These are phyloP conservation scores for Cephonodes hylas DNA, from an alignment of 2,888 invertebrate genomes.

Conservation along the genomic window DNA sequence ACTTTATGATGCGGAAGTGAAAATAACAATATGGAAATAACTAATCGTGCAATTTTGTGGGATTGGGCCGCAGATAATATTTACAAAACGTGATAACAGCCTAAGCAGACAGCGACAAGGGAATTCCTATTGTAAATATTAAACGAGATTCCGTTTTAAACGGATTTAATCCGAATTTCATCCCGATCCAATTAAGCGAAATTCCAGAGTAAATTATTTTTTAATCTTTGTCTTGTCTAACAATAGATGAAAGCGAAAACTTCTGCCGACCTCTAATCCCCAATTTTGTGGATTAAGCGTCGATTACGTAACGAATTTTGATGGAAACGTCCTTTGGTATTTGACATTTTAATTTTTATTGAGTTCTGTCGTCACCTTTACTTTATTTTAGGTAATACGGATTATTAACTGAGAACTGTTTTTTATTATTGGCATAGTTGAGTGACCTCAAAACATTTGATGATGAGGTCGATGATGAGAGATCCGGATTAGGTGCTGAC, in stretches of 20 bases:
- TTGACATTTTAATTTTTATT: neutral
- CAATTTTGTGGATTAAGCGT: slow-evolving; percentile 9
- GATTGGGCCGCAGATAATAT: neutral
- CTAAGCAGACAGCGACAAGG: neutral
- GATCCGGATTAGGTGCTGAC: too few species aligned
- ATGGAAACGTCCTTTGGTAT: neutral
- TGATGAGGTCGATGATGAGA: too few species aligned
- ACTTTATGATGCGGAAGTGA: too few species aligned
- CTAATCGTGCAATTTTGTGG: neutral
- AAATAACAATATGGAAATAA: too few species aligned
- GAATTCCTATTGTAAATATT: slow-evolving; percentile 24
- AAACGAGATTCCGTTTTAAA: slow-evolving; percentile 31
- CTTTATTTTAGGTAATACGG: neutral
- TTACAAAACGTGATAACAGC: neutral
- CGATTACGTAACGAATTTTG: slow-evolving; percentile 11
- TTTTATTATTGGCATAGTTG: too few species aligned
- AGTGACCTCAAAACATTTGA: too few species aligned
- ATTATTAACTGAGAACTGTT: too few species aligned
- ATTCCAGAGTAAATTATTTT: slow-evolving; percentile 39
- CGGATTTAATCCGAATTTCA: slow-evolving; percentile 36
- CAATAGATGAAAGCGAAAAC: slow-evolving; percentile 12
- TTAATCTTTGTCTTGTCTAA: slow-evolving; percentile 31
- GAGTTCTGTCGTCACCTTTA: neutral
- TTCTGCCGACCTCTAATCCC: slow-evolving; percentile 8
- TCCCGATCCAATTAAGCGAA: slow-evolving; percentile 45